Percentiles rank a stretch among this genome's conserved stretches.
Evolutionary conservation across 2,888 invertebrate genomes (phyloP).

Genomic region (Napeogenes sylphis): DNA sequence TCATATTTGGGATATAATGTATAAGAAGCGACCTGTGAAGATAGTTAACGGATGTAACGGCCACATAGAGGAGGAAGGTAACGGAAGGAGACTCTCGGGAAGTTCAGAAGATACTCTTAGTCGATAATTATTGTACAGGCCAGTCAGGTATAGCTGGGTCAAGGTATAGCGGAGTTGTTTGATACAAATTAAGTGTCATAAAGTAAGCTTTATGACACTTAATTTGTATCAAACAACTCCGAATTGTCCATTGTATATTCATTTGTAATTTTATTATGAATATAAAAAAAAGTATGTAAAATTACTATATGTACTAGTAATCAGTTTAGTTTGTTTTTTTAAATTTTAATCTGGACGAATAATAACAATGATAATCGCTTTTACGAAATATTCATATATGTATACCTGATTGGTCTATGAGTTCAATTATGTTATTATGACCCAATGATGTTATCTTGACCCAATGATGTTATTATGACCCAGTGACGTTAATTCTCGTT

Average conservation of each 20-base stretch:
- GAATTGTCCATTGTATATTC: background rate
- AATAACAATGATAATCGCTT: no score
- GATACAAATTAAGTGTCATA: no score
- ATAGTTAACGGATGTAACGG: constrained; percentile 64
- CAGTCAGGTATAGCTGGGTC: constrained; percentile 7
- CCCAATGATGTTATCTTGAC: background rate
- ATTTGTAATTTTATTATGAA: no score
- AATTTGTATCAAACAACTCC: background rate
- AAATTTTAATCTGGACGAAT: no score
- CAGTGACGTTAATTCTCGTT: no score
- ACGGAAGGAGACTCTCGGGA: constrained; percentile 61
- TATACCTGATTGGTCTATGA: no score
- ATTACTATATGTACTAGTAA: no score
- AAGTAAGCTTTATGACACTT: no score
- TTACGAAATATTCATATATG: no score
- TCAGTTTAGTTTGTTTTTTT: no score
- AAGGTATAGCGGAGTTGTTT: background rate
- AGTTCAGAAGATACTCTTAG: constrained; percentile 74
- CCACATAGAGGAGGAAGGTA: constrained; percentile 52
- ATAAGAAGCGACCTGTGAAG: constrained; percentile 61
- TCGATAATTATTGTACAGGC: constrained; percentile 57
- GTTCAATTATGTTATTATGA: no score
- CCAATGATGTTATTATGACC: background rate
- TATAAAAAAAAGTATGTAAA: no score
- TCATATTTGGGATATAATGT: constrained; percentile 98